phyloP scores from a whole-genome alignment of 1,140 invertebrate genomes.

The Metaphire vulgaris region DNA sequence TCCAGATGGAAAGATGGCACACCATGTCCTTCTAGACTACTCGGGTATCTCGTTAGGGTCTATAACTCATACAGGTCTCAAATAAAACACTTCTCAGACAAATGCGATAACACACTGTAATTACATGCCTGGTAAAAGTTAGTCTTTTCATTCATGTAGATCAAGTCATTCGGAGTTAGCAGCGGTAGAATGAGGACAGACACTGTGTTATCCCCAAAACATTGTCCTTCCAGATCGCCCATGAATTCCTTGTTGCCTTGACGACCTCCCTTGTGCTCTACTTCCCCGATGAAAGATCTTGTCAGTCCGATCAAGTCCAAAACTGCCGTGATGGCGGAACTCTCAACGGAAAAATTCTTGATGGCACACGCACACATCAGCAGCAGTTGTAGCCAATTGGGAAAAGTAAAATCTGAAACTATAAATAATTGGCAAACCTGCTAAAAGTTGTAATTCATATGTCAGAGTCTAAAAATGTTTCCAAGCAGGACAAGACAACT shows the following conservation, averaged over 20 bases:
- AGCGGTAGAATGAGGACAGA: constrained; percentile 64
- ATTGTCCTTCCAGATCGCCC: constrained; percentile 14
- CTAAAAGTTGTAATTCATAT: too few relatives aligned
- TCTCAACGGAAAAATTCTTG: constrained; percentile 58
- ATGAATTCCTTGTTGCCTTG: background rate
- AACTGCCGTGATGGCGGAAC: constrained; percentile 65
- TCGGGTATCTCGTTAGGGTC: too few relatives aligned
- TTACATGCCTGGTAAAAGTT: constrained; percentile 60
- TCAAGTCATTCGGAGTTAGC: constrained; percentile 61
- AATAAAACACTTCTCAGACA: too few relatives aligned
- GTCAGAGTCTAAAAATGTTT: too few relatives aligned
- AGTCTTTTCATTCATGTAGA: constrained; percentile 61
- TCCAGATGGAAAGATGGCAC: too few relatives aligned
- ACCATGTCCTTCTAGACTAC: too few relatives aligned
- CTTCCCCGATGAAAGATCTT: constrained; percentile 39
- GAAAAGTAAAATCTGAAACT: constrained; percentile 49
- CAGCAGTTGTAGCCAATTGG: constrained; percentile 68
- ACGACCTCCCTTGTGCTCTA: constrained; percentile 18
- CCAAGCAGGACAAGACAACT: too few relatives aligned
- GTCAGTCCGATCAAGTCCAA: constrained; percentile 64
- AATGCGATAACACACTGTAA: too few relatives aligned
- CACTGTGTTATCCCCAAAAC: constrained; percentile 55
- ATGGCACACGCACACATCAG: constrained; percentile 65
- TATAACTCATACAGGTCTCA: too few relatives aligned
- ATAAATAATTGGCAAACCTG: too few relatives aligned